Base-by-base conservation (phyloP, 1,140 invertebrate genomes). In the Sinella curviseta region DNA sequence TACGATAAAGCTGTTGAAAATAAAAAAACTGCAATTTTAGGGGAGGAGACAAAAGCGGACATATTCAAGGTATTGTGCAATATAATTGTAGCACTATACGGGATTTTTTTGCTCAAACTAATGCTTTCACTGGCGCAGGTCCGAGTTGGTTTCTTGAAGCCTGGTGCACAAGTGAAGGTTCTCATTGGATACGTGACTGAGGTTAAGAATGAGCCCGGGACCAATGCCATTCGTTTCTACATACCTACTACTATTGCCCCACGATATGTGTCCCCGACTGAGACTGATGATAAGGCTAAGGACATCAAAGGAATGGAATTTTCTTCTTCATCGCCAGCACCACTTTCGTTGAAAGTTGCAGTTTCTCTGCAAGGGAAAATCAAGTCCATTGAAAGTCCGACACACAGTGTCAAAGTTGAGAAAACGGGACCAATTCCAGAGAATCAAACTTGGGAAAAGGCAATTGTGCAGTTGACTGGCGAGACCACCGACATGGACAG, bases 21-120 rank as follows among this genome's bases (percentile, higher is more conserved):
- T 57, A 87, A 88, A 31, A 87, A 89, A 83, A 88, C 88, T 14
- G 89, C 88, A 1, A 89, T 89, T 81, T 83, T 89, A 14, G 88
- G 88, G 83, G 88, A 89, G 83, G 85, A 88, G 82, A 87, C 86
- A 78, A 86, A 85, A 73, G 86, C 87, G 8, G 88, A 81, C 75
- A 81, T 85, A 34, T 84, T 84, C 65, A 81, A 84, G 76, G 83
- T 85, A 79, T 33, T 55, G 67, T 36, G 70, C 48, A 30, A 81
- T 80, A 70, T 26, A 20, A 48, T 17, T 26, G 3, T 84, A 78
- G 83, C 80, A 67, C 14, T 57, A 80, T 34, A 74, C 76, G 17
- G n/a, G n/a, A n/a, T n/a, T n/a, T n/a, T n/a, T n/a, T n/a, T n/a
- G 34, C n/a, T 14, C 31, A 75, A 30, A 31, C 31, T 17, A 73